Conservation (phyloP, 2,113 vertebrate species). For the Suricata suricatta region DNA sequence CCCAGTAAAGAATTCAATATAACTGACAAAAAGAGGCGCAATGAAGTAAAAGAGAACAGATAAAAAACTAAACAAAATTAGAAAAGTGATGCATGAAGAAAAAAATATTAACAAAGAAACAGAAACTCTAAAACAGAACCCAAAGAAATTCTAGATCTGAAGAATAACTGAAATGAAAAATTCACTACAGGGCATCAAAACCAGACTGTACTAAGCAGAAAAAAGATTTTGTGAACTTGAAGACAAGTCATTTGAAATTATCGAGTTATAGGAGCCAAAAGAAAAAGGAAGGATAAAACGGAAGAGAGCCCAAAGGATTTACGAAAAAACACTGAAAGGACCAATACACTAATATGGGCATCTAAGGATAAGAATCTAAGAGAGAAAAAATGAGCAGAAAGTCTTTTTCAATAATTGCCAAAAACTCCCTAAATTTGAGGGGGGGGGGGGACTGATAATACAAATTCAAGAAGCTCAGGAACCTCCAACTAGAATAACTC, state of each 20-base stretch:
- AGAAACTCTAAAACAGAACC: not conserved
- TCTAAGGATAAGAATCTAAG: not conserved
- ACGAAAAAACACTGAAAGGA: not conserved
- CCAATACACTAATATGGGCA: not conserved
- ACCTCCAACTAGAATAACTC: not conserved
- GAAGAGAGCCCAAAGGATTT: not conserved
- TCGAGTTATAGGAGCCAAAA: not conserved
- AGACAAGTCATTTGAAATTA: not conserved
- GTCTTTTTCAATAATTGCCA: not conserved
- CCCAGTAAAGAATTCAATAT: not conserved
- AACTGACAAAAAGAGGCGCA: not conserved
- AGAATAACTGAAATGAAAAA: not conserved
- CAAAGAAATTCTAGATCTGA: not conserved
- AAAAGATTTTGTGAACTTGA: not conserved
- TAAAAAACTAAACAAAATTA: not conserved
- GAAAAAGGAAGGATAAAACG: not conserved
- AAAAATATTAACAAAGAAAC: not conserved
- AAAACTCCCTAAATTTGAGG: not conserved
- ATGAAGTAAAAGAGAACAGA: not conserved
- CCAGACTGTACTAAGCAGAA: not conserved
- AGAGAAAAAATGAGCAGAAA: not conserved
- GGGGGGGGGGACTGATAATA: not conserved
- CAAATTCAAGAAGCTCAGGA: not conserved
- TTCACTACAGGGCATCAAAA: not conserved
- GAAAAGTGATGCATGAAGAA: not conserved